Conservation (phyloP, 2,797 vertebrate species). For the Falco peregrinus region DNA sequence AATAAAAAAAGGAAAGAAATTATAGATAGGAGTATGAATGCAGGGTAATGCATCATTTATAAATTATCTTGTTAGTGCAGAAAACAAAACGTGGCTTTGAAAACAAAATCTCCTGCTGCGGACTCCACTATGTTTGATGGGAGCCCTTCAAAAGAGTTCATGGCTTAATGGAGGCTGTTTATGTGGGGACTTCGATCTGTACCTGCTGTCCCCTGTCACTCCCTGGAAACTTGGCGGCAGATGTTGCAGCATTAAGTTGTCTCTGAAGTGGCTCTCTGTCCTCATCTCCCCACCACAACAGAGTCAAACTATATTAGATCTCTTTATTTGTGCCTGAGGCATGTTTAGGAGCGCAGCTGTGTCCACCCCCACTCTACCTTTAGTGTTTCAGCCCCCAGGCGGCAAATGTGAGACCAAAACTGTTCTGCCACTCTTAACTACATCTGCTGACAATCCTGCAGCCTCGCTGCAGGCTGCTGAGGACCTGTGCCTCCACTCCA, state of each 20-base stretch:
- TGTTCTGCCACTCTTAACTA: constrained; percentile 77
- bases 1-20: not conserved
- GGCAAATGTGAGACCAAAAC: constrained; percentile 85
- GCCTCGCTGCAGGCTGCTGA: constrained; percentile 77
- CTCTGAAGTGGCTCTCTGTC: constrained; percentile 94
- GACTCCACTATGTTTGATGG: constrained; percentile 76
- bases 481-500: constrained; percentile 72
- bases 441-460: constrained; percentile 88
- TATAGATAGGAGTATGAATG: not conserved
- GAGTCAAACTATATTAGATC: constrained; percentile 94
- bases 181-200: constrained; percentile 80
- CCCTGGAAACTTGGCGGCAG: constrained; percentile 90
- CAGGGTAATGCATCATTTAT: constrained; percentile 85
- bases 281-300: constrained; percentile 84
- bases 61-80: constrained; percentile 81
- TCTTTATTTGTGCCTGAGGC: constrained; percentile 95
- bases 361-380: constrained; percentile 92
- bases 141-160: constrained; percentile 82
- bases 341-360: constrained; percentile 92
- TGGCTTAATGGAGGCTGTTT: constrained; percentile 79
- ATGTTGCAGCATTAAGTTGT: constrained; percentile 88
- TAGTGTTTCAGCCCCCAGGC: constrained; percentile 91
- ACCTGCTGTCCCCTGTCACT: constrained; percentile 92
- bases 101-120: constrained; percentile 82
- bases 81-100: constrained; percentile 83